Evolutionary conservation across 2,888 invertebrate genomes (phyloP), one percentile per base, ranked within the genome.

Genomic region (Zaprionus lineosus): DNA sequence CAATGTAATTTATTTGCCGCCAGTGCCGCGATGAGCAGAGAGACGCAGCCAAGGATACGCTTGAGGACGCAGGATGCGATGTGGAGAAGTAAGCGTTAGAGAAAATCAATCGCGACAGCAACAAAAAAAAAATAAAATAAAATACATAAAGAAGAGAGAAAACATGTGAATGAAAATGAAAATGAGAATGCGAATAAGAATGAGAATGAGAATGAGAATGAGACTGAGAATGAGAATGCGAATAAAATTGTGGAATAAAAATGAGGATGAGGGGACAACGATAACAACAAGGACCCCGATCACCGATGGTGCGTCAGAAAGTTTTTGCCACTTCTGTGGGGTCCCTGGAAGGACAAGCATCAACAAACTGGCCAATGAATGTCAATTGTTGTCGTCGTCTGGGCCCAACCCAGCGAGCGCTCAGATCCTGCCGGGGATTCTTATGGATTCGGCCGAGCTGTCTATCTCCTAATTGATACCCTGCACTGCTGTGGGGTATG

Each of bases 1-100:
- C 87, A 74, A 77, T 78, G 77, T 87, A 86, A 87, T 87, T 84
- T 81, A 81, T 81, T 81, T 79, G 77, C 64, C 76, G 81, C 77
- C 84, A 73, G 56, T 53, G 56, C 47, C 55, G 68, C 48, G 52
- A 56, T 16, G 21, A 40, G 28, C 47, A 33, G 6, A 31, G 18
- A 61, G 40, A 52, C 28, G 26, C 47, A 44, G 44, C 28, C 46
- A 58, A 65, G 52, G 52, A 58, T 48, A 43, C 39, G 21, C 48
- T 29, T 15, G 5, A 15, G 31, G 31, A 26, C 5, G 29, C 15
- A 50, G 51, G 59, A 53, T 69, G 64, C 43, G 36, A n/a, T n/a
- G n/a, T n/a, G n/a, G n/a, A 37, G 33, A 52, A 58, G 55, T 46
- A 64, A 56, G 61, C 61, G 64, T 66, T 76, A 70, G 75, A 71